These are phyloP conservation scores for Bovichtus variegatus DNA, from an alignment of 2,797 vertebrate species.

Conservation along the genomic window DNA sequence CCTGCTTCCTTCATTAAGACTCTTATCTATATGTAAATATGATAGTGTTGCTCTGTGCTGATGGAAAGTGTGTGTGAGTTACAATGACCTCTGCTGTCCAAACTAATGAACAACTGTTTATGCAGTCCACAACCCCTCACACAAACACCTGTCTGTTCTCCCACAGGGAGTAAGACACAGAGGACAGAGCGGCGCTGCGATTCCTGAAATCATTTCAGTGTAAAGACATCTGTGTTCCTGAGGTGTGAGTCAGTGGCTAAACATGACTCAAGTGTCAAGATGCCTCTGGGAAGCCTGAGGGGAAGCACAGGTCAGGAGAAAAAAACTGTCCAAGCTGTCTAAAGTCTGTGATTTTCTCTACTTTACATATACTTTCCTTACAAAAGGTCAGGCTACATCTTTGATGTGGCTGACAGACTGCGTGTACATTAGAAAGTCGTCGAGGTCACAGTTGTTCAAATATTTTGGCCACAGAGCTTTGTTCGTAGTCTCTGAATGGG, in stretches of 20 bases:
- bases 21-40: constrained; percentile 67
- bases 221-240: constrained; percentile 59
- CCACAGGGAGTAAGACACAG: constrained; percentile 48
- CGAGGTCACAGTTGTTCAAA: neutral
- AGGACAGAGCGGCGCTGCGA: constrained; percentile 34
- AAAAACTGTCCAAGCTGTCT: constrained; percentile 15
- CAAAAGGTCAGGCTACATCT: constrained; percentile 13
- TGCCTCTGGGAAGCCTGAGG: constrained; percentile 38
- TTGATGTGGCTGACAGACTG: neutral
- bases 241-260: constrained; percentile 52
- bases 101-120: constrained; percentile 74
- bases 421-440: neutral
- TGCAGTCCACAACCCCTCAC: constrained; percentile 48
- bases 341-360: constrained; percentile 17
- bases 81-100: constrained; percentile 78
- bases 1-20: constrained; percentile 48
- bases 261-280: constrained; percentile 58
- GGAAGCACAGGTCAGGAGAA: constrained; percentile 47
- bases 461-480: neutral
- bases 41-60: neutral
- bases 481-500: neutral
- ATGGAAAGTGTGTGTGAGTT: constrained; percentile 31
- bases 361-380: constrained; percentile 14
- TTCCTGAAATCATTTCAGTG: constrained; percentile 35
- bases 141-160: constrained; percentile 64